Evolutionary conservation across 2,113 vertebrate genomes (phyloP).

Genomic region (Trinectes maculatus): DNA sequence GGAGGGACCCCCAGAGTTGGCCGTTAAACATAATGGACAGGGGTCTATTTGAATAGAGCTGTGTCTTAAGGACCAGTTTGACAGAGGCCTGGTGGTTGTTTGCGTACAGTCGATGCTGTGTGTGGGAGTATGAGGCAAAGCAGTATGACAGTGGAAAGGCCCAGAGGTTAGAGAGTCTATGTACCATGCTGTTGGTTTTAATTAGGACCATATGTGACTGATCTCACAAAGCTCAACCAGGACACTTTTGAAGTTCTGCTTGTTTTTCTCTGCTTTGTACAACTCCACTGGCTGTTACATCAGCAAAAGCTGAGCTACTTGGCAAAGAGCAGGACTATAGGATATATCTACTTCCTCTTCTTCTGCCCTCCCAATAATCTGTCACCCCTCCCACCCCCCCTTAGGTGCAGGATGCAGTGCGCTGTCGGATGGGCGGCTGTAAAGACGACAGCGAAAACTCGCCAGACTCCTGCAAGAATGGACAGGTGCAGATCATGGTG

Average conservation of each 20-base stretch:
- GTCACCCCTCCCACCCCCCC: neutral
- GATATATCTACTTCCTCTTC: slow-evolving; percentile 39
- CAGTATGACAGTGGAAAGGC: slow-evolving; percentile 40
- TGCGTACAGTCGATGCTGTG: slow-evolving; percentile 21
- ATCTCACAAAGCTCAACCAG: slow-evolving; percentile 43
- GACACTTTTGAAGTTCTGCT: slow-evolving; percentile 53
- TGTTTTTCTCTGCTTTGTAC: slow-evolving; percentile 19
- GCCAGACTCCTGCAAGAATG: slow-evolving; percentile 98
- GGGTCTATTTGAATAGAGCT: slow-evolving; percentile 43
- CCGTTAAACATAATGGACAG: slow-evolving; percentile 28
- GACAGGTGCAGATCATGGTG: slow-evolving; percentile 99
- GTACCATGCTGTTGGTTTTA: slow-evolving; percentile 44
- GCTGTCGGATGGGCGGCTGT: slow-evolving; percentile 95
- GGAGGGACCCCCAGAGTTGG: neutral
- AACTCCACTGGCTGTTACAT: slow-evolving; percentile 29
- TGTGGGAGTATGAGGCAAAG: slow-evolving; percentile 53
- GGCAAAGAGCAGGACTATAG: neutral
- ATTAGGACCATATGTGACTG: slow-evolving; percentile 33
- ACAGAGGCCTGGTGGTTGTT: slow-evolving; percentile 26
- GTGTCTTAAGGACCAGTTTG: slow-evolving; percentile 10
- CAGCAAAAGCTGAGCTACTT: slow-evolving; percentile 24
- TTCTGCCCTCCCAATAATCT: slow-evolving; percentile 23
- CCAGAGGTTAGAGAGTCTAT: slow-evolving; percentile 30
- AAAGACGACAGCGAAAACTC: slow-evolving; percentile 98
- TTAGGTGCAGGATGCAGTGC: slow-evolving; percentile 97